phyloP scores from a whole-genome alignment of 2,888 invertebrate genomes.

The Pedicia rivosa region DNA sequence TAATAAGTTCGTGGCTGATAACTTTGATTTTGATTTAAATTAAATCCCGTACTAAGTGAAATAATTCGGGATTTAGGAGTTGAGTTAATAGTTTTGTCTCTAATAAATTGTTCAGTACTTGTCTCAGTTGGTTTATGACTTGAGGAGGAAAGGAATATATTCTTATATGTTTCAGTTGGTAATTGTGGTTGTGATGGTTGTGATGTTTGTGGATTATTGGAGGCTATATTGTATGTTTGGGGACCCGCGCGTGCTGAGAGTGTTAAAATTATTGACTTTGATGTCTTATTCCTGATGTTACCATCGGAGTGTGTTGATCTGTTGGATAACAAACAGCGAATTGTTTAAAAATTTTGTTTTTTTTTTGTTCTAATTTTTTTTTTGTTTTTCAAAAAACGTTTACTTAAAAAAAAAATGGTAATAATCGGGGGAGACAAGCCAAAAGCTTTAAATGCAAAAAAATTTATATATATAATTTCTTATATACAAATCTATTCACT shows the following conservation, averaged over 20 bases:
- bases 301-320: constrained; percentile 16
- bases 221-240: constrained; percentile 20
- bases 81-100: background rate
- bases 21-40: background rate
- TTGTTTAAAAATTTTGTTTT: constrained; percentile 4
- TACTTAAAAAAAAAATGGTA: no score
- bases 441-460: no score
- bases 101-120: no score
- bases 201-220: constrained; percentile 1
- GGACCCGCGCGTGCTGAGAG: constrained; percentile 24
- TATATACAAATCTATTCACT: no score
- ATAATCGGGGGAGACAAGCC: no score
- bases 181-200: constrained; percentile 5
- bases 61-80: constrained; percentile 7
- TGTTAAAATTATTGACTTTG: constrained; percentile 20
- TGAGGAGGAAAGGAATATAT: background rate
- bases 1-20: background rate
- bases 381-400: no score
- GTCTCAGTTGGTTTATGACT: no score
- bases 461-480: no score
- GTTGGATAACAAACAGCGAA: constrained; percentile 14
- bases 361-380: no score
- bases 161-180: background rate
- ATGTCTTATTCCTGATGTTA: constrained; percentile 20
- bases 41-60: constrained; percentile 9